Percentiles rank a stretch among this genome's conserved stretches.
These are phyloP conservation scores for Pediacus dermestoides DNA, from an alignment of 2,888 invertebrate species.

Conservation along the genomic window DNA sequence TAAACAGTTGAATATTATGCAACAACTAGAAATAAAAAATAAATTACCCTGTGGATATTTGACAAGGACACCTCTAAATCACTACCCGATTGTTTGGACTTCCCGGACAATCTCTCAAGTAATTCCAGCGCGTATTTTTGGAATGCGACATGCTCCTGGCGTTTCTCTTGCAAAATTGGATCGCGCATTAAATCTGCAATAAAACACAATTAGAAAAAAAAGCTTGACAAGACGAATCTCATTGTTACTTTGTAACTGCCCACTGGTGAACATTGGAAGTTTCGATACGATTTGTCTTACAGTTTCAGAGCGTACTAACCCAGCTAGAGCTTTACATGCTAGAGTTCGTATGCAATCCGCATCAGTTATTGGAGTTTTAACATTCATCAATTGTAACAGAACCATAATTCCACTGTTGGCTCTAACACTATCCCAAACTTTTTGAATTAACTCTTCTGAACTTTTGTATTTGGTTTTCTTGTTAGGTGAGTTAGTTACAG, in stretches of 20 bases:
- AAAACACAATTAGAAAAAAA: too few relatives aligned
- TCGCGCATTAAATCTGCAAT: conserved; percentile 87
- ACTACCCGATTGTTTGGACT: conserved; percentile 73
- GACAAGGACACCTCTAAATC: conserved; percentile 84
- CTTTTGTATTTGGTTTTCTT: conserved; percentile 63
- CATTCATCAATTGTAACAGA: conserved; percentile 80
- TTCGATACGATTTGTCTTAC: conserved; percentile 94
- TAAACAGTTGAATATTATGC: conserved; percentile 14
- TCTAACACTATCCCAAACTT: conserved; percentile 91
- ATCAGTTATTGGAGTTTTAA: conserved; percentile 93
- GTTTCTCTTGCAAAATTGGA: conserved; percentile 94
- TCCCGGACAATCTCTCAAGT: conserved; percentile 86
- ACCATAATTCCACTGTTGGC: conserved; percentile 96
- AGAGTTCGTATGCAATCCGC: conserved; percentile 92
- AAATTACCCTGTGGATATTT: conserved; percentile 77
- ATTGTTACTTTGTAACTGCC: conserved; percentile 81
- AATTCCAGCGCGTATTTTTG: conserved; percentile 90
- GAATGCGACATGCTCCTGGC: conserved; percentile 92
- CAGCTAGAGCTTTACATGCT: conserved; percentile 89
- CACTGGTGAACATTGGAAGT: conserved; percentile 88
- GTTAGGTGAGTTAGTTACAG: conserved; percentile 52
- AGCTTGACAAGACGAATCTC: too few relatives aligned
- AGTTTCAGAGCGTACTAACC: conserved; percentile 88
- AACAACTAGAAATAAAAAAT: conserved; percentile 9
- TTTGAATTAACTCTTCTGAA: conserved; percentile 83